phyloP scores from a whole-genome alignment of 2,797 vertebrate species.

The Silurus aristotelis region DNA sequence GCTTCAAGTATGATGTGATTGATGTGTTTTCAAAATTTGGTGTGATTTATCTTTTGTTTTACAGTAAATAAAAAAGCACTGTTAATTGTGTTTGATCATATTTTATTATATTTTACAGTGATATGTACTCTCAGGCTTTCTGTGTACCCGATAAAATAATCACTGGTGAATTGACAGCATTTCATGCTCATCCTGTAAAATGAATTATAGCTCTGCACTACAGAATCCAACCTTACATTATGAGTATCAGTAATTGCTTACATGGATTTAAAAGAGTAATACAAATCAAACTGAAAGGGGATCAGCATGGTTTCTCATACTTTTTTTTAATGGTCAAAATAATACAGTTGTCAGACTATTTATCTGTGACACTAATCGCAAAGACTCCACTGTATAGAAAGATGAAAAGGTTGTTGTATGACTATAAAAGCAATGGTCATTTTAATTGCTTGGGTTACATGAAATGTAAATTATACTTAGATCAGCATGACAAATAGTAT shows the following conservation, averaged over 20 bases:
- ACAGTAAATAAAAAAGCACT: background rate
- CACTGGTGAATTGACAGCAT: slow-evolving; percentile 69
- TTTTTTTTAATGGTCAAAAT: slow-evolving; percentile 58
- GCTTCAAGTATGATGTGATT: background rate
- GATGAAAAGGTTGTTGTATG: slow-evolving; percentile 15
- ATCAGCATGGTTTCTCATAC: slow-evolving; percentile 59
- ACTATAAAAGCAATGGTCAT: background rate
- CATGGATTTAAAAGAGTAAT: slow-evolving; percentile 68
- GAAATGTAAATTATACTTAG: background rate
- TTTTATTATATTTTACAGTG: background rate
- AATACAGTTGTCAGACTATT: slow-evolving; percentile 64
- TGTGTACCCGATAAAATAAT: slow-evolving; percentile 70
- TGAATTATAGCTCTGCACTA: slow-evolving; percentile 73
- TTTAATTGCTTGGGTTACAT: slow-evolving; percentile 1
- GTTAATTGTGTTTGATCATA: background rate
- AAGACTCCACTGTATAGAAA: slow-evolving; percentile 1
- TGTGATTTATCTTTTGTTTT: background rate
- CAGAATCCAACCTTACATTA: slow-evolving; percentile 77
- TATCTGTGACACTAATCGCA: slow-evolving; percentile 42
- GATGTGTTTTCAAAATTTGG: background rate
- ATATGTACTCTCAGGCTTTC: background rate
- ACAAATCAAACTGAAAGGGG: slow-evolving; percentile 70
- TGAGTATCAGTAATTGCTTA: slow-evolving; percentile 74
- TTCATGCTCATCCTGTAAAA: slow-evolving; percentile 66
- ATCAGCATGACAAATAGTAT: background rate